Evolutionary conservation across 2,888 invertebrate genomes (phyloP).

Genomic region (Caenorhabditis sp.): DNA sequence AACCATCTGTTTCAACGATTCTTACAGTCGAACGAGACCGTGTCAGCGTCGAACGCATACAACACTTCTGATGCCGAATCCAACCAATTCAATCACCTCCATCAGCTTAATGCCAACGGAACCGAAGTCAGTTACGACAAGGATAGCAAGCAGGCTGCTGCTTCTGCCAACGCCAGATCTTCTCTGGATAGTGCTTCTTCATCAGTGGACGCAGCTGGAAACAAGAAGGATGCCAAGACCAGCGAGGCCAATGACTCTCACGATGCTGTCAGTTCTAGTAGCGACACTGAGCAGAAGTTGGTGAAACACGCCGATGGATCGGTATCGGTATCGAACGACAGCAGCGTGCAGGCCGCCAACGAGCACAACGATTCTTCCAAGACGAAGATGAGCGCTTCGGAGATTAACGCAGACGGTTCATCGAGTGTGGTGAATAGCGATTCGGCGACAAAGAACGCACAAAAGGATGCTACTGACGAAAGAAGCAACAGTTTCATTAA

Average conservation of each 20-base stretch:
- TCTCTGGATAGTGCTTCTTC: conserved; percentile 6
- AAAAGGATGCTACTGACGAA: conserved; percentile 45
- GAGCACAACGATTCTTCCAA: conserved; percentile 37
- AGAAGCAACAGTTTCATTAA: conserved; percentile 21
- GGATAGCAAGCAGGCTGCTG: conserved; percentile 43
- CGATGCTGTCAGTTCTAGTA: conserved; percentile 30
- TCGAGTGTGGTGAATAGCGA: conserved; percentile 27
- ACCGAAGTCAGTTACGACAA: conserved; percentile 6
- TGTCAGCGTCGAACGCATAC: conserved; percentile 13
- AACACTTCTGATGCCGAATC: conserved; percentile 52
- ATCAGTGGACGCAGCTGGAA: conserved; percentile 24
- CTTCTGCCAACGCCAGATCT: conserved; percentile 24
- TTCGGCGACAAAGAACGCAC: conserved; percentile 23
- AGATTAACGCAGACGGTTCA: conserved; percentile 30
- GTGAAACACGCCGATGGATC: conserved; percentile 38
- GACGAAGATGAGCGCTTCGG: background rate
- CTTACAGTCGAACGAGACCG: conserved; percentile 36
- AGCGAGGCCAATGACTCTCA: conserved; percentile 16
- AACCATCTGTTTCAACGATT: background rate
- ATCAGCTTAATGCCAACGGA: conserved; percentile 34
- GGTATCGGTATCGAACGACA: conserved; percentile 10
- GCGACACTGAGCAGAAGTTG: conserved; percentile 4
- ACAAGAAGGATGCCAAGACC: background rate
- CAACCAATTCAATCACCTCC: conserved; percentile 34
- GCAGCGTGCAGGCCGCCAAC: conserved; percentile 37